Conservation (phyloP, 1,140 invertebrate genomes). For the Drosophila lini region DNA sequence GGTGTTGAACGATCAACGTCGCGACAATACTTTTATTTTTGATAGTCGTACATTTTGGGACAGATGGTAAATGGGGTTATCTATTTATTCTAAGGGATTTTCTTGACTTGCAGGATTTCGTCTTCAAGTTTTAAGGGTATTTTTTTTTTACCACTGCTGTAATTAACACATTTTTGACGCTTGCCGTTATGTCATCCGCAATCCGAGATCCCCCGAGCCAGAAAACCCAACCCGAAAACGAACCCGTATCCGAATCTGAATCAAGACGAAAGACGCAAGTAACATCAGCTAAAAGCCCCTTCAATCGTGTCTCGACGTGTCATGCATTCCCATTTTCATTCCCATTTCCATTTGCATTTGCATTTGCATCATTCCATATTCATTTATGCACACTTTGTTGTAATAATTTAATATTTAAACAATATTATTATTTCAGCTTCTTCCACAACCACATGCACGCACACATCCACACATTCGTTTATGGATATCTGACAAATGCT, state of each 20-base stretch:
- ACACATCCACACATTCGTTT: constrained; percentile 29
- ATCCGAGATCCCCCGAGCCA: constrained; percentile 29
- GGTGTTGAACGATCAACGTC: constrained; percentile 45
- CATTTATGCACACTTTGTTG: constrained; percentile 78
- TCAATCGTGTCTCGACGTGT: constrained; percentile 57
- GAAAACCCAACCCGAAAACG: constrained; percentile 12
- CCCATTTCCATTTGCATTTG: constrained; percentile 41
- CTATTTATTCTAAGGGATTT: neutral
- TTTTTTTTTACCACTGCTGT: neutral
- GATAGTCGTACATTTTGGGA: constrained; percentile 6
- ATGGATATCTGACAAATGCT: constrained; percentile 74
- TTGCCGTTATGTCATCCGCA: constrained; percentile 52
- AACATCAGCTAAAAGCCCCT: constrained; percentile 13
- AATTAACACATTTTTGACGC: constrained; percentile 58
- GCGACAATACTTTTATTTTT: constrained; percentile 34
- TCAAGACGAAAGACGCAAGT: constrained; percentile 5
- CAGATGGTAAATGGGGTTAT: constrained; percentile 10
- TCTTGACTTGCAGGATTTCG: neutral
- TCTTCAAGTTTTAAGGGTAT: neutral
- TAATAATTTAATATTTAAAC: constrained; percentile 82
- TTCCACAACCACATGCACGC: constrained; percentile 5
- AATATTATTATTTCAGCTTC: constrained; percentile 63
- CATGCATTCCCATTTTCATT: constrained; percentile 62
- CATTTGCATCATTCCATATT: constrained; percentile 75
- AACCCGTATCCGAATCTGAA: constrained; percentile 28